phyloP scores from a whole-genome alignment of 2,888 invertebrate genomes.

The Tryphoninae sp. region DNA sequence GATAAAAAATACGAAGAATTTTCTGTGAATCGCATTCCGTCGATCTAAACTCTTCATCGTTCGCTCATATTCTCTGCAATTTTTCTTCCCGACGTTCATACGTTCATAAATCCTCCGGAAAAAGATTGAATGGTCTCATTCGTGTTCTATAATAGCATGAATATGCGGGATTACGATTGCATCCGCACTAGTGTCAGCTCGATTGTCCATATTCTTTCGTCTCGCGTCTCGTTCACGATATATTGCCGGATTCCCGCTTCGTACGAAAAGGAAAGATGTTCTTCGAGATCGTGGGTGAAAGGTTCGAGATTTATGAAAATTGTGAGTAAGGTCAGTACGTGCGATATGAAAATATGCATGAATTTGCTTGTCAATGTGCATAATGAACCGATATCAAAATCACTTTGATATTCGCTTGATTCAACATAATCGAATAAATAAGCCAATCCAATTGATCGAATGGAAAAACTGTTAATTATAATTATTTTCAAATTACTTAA shows the following conservation, averaged over 20 bases:
- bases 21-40: neutral
- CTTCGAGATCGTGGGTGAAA: slow-evolving; percentile 34
- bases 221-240: slow-evolving; percentile 5
- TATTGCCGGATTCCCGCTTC: slow-evolving; percentile 23
- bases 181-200: neutral
- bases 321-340: neutral
- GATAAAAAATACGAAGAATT: neutral
- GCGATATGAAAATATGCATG: neutral
- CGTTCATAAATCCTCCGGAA: neutral
- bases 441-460: neutral
- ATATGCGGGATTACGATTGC: slow-evolving; percentile 1
- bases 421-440: slow-evolving; percentile 7
- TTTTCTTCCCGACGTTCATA: neutral
- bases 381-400: slow-evolving; percentile 28
- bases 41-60: neutral
- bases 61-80: neutral
- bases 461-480: too few relatives aligned
- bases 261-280: slow-evolving; percentile 11
- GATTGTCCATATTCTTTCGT: slow-evolving; percentile 31
- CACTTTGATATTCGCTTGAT: slow-evolving; percentile 1
- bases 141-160: neutral
- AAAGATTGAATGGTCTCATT: slow-evolving; percentile 5
- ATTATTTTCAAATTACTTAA: too few relatives aligned
- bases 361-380: slow-evolving; percentile 19
- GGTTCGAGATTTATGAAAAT: slow-evolving; percentile 42